A percentile compares a stretch with the other conserved stretches of the same genome.
Conservation (phyloP, 2,797 vertebrate genomes). For the Tapirus indicus region DNA sequence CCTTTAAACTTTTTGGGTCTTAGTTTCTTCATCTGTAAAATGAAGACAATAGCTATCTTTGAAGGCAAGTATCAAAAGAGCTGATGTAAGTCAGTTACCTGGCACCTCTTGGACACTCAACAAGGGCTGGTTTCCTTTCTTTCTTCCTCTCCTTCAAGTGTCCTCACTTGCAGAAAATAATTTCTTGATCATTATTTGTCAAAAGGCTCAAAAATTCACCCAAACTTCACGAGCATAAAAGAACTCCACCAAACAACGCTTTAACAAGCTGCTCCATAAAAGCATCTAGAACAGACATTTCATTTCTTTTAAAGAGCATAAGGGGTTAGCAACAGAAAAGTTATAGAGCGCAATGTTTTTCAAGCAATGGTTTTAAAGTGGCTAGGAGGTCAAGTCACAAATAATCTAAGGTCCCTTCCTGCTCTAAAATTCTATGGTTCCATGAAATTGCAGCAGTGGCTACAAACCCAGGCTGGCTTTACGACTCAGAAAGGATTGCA, state of each 20-base stretch:
- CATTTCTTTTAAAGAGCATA: slow-evolving; percentile 45
- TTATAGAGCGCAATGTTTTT: slow-evolving; percentile 28
- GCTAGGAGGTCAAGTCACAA: slow-evolving; percentile 63
- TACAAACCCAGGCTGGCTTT: neutral
- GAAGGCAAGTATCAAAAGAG: neutral
- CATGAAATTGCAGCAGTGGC: slow-evolving; percentile 21
- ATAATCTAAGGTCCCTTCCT: slow-evolving; percentile 41
- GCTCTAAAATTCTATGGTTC: slow-evolving; percentile 66
- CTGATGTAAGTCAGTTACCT: neutral
- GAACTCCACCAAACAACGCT: neutral
- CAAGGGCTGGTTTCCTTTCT: neutral
- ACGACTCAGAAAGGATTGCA: neutral
- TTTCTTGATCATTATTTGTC: neutral
- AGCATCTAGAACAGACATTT: slow-evolving; percentile 12
- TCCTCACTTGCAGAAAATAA: neutral
- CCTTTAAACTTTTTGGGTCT: neutral
- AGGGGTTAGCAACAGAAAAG: slow-evolving; percentile 34
- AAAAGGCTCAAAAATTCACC: slow-evolving; percentile 38
- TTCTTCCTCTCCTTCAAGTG: neutral
- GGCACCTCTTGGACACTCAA: neutral
- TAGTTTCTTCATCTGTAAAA: slow-evolving; percentile 14
- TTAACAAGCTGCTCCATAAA: slow-evolving; percentile 27
- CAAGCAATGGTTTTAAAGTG: slow-evolving; percentile 17
- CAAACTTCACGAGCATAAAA: slow-evolving; percentile 13
- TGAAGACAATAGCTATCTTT: neutral